Evolutionary conservation across 35 echinoderm and acorn worm species (phyloP).

Genomic region (Ophioderma brevispina): DNA sequence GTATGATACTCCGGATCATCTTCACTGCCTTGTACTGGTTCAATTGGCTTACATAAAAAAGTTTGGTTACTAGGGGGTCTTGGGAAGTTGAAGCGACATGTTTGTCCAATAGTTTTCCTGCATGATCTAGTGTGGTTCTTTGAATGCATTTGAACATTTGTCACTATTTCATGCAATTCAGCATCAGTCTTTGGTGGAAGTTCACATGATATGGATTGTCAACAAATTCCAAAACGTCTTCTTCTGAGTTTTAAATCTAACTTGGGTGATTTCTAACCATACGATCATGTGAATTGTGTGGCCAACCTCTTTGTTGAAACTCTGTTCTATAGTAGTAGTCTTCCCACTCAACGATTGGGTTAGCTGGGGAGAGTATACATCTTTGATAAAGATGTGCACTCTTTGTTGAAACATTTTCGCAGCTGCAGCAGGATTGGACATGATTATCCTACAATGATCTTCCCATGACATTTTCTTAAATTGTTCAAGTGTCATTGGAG

Average conservation of each 20-base stretch:
- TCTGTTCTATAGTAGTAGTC: constrained; percentile 76
- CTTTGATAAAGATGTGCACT: constrained; percentile 50
- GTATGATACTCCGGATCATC: not conserved
- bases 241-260: not conserved
- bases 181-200: not conserved
- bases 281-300: too few species aligned
- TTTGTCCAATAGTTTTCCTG: not conserved
- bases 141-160: not conserved
- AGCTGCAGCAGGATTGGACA: too few species aligned
- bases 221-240: too few species aligned
- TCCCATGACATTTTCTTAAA: too few species aligned
- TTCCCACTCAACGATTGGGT: constrained; percentile 45
- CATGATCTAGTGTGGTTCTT: constrained; percentile 35
- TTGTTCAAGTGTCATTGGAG: not conserved
- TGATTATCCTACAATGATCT: too few species aligned
- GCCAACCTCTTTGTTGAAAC: too few species aligned
- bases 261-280: not conserved
- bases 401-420: constrained; percentile 70
- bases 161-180: constrained; percentile 6
- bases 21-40: not conserved
- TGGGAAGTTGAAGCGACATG: constrained; percentile 36
- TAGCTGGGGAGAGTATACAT: constrained; percentile 34
- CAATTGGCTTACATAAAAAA: constrained; percentile 12
- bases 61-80: not conserved
- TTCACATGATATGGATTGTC: not conserved